Base-by-base conservation (phyloP, 2,797 vertebrate genomes). In the Thaleichthys pacificus region DNA sequence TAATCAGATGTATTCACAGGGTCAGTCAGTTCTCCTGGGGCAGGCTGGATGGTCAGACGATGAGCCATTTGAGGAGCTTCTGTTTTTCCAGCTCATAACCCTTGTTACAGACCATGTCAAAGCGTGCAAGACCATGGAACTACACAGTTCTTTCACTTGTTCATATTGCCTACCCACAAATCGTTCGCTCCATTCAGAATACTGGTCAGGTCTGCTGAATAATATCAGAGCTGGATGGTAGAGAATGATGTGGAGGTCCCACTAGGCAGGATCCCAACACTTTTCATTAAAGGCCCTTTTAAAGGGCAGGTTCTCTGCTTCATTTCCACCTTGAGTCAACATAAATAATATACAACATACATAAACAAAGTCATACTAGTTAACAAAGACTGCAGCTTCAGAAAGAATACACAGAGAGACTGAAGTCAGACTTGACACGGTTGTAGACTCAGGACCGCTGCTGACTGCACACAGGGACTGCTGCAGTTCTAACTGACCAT, bases 271-370 rank as follows among this genome's bases (percentile, higher is more conserved):
- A 30, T 58, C 69, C 38, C 56, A 30, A n/a, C 65, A n/a, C 51
- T 74, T 58, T 7, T 12, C 69, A 57, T 54, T 64, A 51, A 71
- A 38, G 77, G 68, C 72, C 79, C 79, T 74, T 87, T 74, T 75
- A 82, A 87, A 84, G 78, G 83, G 72, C 73, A 84, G 65, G 67
- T 71, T 21, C 69, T 70, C 63, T 76, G 64, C 42, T 51, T 73
- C 71, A 67, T 76, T 72, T 61, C 61, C 62, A 65, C 71, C 60
- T 69, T 24, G 21, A 72, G 61, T 35, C 51, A 72, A 71, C 73
- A 67, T 68, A 73, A 69, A 49, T 30, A 51, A 61, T 61, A 61
- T 62, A 74, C 71, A 80, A 77, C 56, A 32, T 67, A 72, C 69
- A 77, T 32, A 66, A 61, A 82, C 81, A 71, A 60, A 61, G 30